Base-by-base conservation (phyloP, 2,113 vertebrate genomes). In the Strix uralensis region DNA sequence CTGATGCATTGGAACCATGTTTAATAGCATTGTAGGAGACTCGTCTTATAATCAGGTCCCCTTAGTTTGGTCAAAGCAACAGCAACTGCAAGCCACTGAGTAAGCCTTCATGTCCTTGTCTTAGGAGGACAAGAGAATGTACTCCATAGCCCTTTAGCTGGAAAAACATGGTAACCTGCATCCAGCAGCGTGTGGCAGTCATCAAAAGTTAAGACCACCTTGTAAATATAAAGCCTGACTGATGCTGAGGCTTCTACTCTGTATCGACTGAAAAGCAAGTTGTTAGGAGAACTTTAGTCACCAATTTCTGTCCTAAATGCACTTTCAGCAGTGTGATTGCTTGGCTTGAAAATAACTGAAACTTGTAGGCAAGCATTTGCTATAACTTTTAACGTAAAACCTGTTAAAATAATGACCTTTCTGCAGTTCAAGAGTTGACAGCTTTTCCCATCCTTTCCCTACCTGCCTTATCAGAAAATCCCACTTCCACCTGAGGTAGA, bases 41-140 rank as follows among this genome's bases (percentile, higher is more conserved):
- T 59, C 2, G 0, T 5, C 20, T 77, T 52, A 21, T 2, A 13
- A 21, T 42, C 5, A 1, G 27, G 6, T 75, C 7, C 4, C 36
- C 18, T 27, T 67, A 65, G 22, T 14, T 38, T 25, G 30, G 25
- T 77, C 7, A 73, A 52, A 71, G 55, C 59, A 86, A 72, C 36
- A 92, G 23, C 14, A 71, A 1, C 11, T 66, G 52, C 58, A 73
- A 55, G 25, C 23, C 69, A 15, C 7, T 26, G 42, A 80, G 62
- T 34, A 47, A 57, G n/a, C 5, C 32, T 81, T 15, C 5, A 0
- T 74, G 44, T 44, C 59, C 21, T 63, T 74, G 55, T 54, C 29
- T 55, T 22, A 71, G 36, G 71, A 86, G 63, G 55, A 47, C 2
- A 3, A 23, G 15, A 63, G 17, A 46, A 57, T 0, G 0, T 55